Evolutionary conservation across 2,797 vertebrate species (phyloP), one percentile per base, ranked within the genome.

Genomic region (Setipinna tenuifilis): DNA sequence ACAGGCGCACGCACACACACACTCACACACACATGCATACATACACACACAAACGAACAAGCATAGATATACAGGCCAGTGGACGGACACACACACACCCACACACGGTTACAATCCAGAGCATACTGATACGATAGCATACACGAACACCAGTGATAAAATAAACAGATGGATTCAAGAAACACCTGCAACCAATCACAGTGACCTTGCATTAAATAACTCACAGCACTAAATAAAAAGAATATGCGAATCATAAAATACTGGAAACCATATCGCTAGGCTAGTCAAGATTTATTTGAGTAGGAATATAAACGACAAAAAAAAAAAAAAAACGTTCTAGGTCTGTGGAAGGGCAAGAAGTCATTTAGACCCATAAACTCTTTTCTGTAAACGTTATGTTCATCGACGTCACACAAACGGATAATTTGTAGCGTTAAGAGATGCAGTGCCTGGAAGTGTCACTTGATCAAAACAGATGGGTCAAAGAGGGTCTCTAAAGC

Each of bases 111-210:
- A 78, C 71, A 78, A 44, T 21, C 14, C 71, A 78, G 31, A 19
- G 5, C 71, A 21, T 21, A 44, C 14, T 78, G 71, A 44, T 41
- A 44, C 44, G 19, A 78, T 19, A 83, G 25, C 10, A 31, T 31
- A 31, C n/a, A 31, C 19, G n/a, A 35, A 41, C 35, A 21, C 35
- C 6, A 44, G 31, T 44, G 17, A 78, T 78, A 41, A 78, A 35
- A 75, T 75, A 75, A 75, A 75, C 68, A 75, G 68, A 75, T 75
- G 68, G 68, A 75, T 31, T 71, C 28, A 35, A 31, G 14, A 71
- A 71, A 71, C 68, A 75, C 68, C 28, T 35, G 68, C 28, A 75
- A 75, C 28, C 31, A 35, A 75, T 75, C 28, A 75, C 17, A 41
- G 1, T 75, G 28, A 35, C 28, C 68, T 41, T 2, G 28, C 68